Evolutionary conservation across 2,888 invertebrate genomes (phyloP).

Genomic region (Sesia apiformis): DNA sequence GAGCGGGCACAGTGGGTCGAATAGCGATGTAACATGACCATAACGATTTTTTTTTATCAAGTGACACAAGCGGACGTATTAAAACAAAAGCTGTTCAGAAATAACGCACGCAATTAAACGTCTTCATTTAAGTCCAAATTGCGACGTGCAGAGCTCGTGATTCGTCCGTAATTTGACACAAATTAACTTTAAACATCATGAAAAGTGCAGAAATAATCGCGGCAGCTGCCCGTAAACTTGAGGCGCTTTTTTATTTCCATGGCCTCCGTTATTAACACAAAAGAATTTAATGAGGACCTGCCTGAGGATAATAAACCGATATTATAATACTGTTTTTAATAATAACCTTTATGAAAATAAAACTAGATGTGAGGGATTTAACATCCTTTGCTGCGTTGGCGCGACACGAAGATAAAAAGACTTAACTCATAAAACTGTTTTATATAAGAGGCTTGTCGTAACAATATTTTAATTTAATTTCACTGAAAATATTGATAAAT

Average conservation of each 20-base stretch:
- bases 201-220: constrained; percentile 20
- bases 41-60: constrained; percentile 10
- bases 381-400: background rate
- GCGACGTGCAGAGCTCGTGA: background rate
- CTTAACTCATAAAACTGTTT: too few species aligned
- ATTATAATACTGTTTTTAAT: constrained; percentile 25
- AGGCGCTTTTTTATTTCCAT: constrained; percentile 16
- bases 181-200: constrained; percentile 18
- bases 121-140: constrained; percentile 4
- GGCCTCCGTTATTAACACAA: constrained; percentile 26
- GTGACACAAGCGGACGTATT: background rate
- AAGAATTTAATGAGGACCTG: constrained; percentile 34
- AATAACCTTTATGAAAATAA: constrained; percentile 16
- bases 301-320: constrained; percentile 31
- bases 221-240: constrained; percentile 16
- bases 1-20: constrained; percentile 36
- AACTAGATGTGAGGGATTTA: background rate
- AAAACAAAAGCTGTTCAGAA: background rate
- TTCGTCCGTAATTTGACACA: constrained; percentile 16
- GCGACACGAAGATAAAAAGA: too few species aligned
- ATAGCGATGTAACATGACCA: constrained; percentile 18
- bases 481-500: too few species aligned
- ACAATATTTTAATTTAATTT: too few species aligned
- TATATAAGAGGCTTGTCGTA: too few species aligned
- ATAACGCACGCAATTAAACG: constrained; percentile 2